Conservation (phyloP, 2,888 invertebrate genomes). For the Eueremaeus valkanovi region DNA sequence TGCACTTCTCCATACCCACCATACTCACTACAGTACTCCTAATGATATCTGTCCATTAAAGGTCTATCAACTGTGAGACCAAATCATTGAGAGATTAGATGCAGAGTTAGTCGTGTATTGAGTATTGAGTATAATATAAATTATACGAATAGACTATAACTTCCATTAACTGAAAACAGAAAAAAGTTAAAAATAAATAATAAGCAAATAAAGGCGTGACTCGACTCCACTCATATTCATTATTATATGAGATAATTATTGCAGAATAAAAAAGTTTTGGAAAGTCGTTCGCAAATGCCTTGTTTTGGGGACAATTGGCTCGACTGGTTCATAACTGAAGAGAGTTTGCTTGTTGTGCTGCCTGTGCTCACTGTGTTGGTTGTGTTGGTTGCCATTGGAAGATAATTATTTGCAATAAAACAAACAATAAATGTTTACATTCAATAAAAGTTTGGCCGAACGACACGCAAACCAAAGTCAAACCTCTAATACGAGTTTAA, state of each 20-base stretch:
- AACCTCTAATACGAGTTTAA: slow-evolving; percentile 10
- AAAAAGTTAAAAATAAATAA: slow-evolving; percentile 28
- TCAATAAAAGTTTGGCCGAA: slow-evolving; percentile 27
- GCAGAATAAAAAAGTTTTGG: not conserved
- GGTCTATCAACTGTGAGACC: slow-evolving; percentile 21
- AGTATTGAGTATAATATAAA: not conserved
- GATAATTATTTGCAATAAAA: slow-evolving; percentile 36
- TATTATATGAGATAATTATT: slow-evolving; percentile 34
- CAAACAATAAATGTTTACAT: slow-evolving; percentile 34
- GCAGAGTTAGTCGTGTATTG: slow-evolving; percentile 5
- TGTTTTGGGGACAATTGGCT: not conserved
- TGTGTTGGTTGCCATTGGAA: slow-evolving; percentile 28
- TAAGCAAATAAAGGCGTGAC: slow-evolving; percentile 9
- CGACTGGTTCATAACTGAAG: not conserved
- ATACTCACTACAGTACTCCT: not conserved
- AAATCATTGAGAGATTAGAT: slow-evolving; percentile 28
- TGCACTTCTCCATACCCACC: too few relatives aligned
- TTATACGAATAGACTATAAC: not conserved
- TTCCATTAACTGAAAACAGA: not conserved
- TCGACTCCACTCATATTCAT: slow-evolving; percentile 5
- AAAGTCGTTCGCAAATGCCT: slow-evolving; percentile 20
- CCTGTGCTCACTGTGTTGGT: not conserved
- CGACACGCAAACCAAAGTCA: slow-evolving; percentile 33
- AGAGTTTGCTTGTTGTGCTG: not conserved
- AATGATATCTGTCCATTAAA: slow-evolving; percentile 34